These are phyloP conservation scores for Mythimna loreyi DNA, from an alignment of 2,888 invertebrate genomes.

Conservation along the genomic window DNA sequence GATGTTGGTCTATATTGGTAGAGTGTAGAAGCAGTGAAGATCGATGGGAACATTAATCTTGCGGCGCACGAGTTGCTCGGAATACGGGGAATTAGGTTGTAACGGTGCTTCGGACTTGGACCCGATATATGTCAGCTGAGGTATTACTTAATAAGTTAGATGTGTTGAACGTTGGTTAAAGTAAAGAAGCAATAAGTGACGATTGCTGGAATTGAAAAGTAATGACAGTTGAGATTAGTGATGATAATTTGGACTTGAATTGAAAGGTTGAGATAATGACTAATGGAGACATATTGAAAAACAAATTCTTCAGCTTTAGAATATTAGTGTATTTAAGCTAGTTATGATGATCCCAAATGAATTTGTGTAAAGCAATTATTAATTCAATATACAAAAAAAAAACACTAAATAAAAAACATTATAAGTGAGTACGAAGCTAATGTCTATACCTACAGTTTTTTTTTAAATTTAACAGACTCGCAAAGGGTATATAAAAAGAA, in stretches of 20 bases:
- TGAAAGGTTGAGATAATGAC: background rate
- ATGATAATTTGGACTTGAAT: no score
- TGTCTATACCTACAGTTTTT: no score
- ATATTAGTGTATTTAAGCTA: no score
- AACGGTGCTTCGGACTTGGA: constrained; percentile 35
- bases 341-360: background rate
- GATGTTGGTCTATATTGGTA: constrained; percentile 13
- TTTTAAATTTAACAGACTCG: no score
- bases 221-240: no score
- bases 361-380: background rate
- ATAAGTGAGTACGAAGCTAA: no score
- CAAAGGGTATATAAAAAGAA: no score
- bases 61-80: constrained; percentile 39
- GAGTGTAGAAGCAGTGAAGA: constrained; percentile 23
- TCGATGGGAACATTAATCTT: constrained; percentile 58
- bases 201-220: background rate
- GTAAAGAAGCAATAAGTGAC: background rate
- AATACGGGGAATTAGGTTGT: constrained; percentile 54
- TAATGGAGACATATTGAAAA: background rate
- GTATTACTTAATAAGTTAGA: background rate
- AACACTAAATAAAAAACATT: no score
- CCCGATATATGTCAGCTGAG: constrained; percentile 22
- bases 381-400: no score
- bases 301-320: background rate
- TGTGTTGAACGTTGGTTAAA: no score